Conservation (phyloP, 1,140 invertebrate genomes). For the Drosophila trapezifrons region DNA sequence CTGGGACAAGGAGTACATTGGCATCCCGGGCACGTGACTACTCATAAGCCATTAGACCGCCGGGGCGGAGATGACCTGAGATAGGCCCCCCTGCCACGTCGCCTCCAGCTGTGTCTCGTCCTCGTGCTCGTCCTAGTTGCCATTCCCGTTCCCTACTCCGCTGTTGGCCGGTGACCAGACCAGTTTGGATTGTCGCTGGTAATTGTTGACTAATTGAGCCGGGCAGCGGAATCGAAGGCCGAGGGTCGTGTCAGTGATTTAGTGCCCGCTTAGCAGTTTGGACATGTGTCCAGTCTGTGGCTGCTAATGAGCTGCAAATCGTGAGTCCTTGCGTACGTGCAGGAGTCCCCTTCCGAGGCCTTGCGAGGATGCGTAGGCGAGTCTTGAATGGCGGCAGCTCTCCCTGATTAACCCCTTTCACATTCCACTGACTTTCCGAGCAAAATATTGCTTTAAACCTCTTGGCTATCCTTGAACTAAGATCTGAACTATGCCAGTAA, state of each 20-base stretch:
- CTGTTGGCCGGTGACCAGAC: constrained; percentile 23
- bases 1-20: constrained; percentile 36
- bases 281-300: constrained; percentile 76
- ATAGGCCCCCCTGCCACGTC: constrained; percentile 3
- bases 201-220: constrained; percentile 80
- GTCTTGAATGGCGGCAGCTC: constrained; percentile 26
- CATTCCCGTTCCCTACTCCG: constrained; percentile 24
- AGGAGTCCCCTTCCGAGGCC: constrained; percentile 39
- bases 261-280: constrained; percentile 77
- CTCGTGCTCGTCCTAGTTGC: constrained; percentile 9
- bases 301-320: constrained; percentile 81
- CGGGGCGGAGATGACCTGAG: constrained; percentile 33
- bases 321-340: constrained; percentile 69
- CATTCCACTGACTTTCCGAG: no score
- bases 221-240: constrained; percentile 47
- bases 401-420: constrained; percentile 31
- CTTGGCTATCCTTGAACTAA: background rate
- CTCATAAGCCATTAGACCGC: constrained; percentile 76
- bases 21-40: constrained; percentile 66
- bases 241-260: constrained; percentile 64
- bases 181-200: constrained; percentile 71
- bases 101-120: constrained; percentile 1
- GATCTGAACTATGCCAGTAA: background rate
- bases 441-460: background rate
- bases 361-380: constrained; percentile 9